phyloP scores from a whole-genome alignment of 1,140 invertebrate genomes.

The Galendromus occidentalis region DNA sequence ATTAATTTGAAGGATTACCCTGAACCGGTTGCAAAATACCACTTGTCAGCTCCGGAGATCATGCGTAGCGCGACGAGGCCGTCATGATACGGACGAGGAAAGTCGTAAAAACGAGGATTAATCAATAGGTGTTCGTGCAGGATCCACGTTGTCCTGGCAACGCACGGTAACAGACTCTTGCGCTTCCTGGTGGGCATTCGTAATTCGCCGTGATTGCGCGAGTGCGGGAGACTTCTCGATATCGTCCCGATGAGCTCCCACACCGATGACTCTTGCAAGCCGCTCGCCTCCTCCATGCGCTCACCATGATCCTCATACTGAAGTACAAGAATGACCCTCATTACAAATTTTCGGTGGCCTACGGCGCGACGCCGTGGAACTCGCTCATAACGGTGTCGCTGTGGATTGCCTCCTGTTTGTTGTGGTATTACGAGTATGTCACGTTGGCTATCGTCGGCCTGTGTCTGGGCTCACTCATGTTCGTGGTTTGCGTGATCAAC shows the following conservation, averaged over 20 bases:
- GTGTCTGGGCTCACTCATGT: neutral
- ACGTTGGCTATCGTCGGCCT: neutral
- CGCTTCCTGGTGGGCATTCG: too few relatives aligned
- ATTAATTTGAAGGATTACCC: too few relatives aligned
- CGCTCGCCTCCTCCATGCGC: neutral
- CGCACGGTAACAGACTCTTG: too few relatives aligned
- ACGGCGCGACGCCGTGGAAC: slow-evolving; percentile 2
- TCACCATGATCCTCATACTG: neutral
- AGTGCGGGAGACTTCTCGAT: neutral
- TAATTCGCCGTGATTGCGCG: too few relatives aligned
- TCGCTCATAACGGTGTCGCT: neutral
- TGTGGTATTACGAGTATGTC: neutral
- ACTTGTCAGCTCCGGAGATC: too few relatives aligned
- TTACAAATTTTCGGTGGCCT: neutral
- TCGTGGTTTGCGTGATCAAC: neutral
- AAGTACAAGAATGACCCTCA: slow-evolving; percentile 7
- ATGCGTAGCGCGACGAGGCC: too few relatives aligned
- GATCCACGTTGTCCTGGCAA: too few relatives aligned
- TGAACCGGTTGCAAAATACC: too few relatives aligned
- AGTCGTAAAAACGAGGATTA: too few relatives aligned
- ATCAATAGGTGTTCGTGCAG: too few relatives aligned
- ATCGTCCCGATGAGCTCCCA: neutral
- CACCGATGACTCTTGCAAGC: neutral
- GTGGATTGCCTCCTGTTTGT: neutral
- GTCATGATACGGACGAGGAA: too few relatives aligned